phyloP scores from a whole-genome alignment of 1,140 invertebrate species.

The Drosophila ambigua region DNA sequence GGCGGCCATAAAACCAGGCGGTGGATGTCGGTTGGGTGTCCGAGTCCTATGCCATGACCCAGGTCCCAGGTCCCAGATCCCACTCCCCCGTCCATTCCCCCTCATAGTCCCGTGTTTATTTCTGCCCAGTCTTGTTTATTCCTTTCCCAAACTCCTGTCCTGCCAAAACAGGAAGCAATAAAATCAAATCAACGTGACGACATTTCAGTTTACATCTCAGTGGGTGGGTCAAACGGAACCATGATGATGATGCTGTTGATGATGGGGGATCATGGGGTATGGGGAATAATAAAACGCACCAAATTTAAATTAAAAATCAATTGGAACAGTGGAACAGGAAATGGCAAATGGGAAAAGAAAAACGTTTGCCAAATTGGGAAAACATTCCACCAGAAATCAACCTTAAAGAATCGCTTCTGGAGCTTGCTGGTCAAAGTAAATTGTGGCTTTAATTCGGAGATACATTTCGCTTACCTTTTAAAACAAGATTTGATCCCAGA shows the following conservation, averaged over 20 bases:
- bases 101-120: conserved; percentile 2
- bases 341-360: conserved; percentile 1
- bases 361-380: background rate
- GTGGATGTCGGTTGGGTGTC: too few species aligned
- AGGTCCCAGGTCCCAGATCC: background rate
- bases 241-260: too few species aligned
- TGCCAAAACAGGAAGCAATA: conserved; percentile 62
- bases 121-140: conserved; percentile 26
- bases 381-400: background rate
- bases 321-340: conserved; percentile 53
- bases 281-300: conserved; percentile 53
- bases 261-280: background rate
- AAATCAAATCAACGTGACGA: conserved; percentile 80
- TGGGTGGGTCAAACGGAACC: background rate
- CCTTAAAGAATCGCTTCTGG: background rate
- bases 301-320: conserved; percentile 80
- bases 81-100: background rate
- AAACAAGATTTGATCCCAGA: too few species aligned
- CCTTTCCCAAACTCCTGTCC: background rate
- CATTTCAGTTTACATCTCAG: conserved; percentile 53
- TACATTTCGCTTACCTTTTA: background rate
- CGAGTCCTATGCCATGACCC: too few species aligned
- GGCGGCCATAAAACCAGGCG: conserved; percentile 60
- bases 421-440: background rate
- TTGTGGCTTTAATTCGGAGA: background rate